Evolutionary conservation across 2,797 vertebrate genomes (phyloP), one percentile per base, ranked within the genome.

Genomic region (Oreochromis grahami): DNA sequence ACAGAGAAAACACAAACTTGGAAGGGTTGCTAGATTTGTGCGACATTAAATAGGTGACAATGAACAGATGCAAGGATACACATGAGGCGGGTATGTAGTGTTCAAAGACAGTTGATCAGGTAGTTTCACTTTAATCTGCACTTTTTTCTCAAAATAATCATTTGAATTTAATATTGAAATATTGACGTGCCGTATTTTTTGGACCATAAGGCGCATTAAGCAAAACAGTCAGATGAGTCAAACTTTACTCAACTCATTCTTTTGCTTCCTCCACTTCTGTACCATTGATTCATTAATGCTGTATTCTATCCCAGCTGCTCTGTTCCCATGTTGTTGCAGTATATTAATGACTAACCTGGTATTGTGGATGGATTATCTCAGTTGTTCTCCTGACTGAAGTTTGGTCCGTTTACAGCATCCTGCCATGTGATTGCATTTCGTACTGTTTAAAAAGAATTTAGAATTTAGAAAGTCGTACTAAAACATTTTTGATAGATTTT

Each of bases 261-360:
- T 26, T 26, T 26, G 26, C 26, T 26, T 26, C 24, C 24, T 26
- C 24, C 24, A 26, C 24, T 26, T 26, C 24, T 3, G 24, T 26
- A 26, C 24, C 24, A 26, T 26, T 26, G 24, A 26, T 26, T 26
- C 24, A 26, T 26, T 26, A 11, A 2, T 29, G 2, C 5, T 9
- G 53, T 15, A 29, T 3, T 26, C 52, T 3, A 12, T 26, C 1
- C 1, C 21, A 26, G 52, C 52, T 1, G 52, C 0, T 55, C 52
- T 55, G 1, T 55, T 55, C 4, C 1, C 12, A 0, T 55, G 21
- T 26, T 55, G 52, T 26, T 56, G 53, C 24, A 56, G 24, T 0
- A 56, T 56, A 29, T 56, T 0, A 56, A 29, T 56, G 3, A 56
- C 24, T 56, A 56, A 56, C 53, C 13, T 56, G 0, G 4, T 56